Evolutionary conservation across 2,888 invertebrate genomes (phyloP).

Genomic region (Drosophila multiciliata): DNA sequence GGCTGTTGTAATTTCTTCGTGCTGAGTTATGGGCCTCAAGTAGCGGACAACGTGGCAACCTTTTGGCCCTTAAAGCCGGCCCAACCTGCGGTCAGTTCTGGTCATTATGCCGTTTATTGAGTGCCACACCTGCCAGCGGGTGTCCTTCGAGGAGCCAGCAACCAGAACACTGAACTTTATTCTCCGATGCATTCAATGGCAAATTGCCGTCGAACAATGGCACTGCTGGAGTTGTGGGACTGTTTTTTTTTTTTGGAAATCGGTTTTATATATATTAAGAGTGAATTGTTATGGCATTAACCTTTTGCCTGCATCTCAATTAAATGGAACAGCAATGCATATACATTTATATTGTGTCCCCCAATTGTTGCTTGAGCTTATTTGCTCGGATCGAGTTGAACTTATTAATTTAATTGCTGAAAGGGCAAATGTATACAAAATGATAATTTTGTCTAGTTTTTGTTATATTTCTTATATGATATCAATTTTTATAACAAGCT

Average conservation of each 20-base stretch:
- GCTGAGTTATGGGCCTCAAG: conserved; percentile 67
- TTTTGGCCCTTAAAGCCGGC: conserved; percentile 32
- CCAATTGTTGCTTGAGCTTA: neutral
- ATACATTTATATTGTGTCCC: neutral
- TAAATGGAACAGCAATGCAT: conserved; percentile 18
- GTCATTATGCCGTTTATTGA: conserved; percentile 75
- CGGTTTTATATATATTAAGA: neutral
- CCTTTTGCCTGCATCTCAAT: conserved; percentile 22
- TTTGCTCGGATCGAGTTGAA: neutral
- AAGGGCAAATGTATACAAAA: neutral
- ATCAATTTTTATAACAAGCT: neutral
- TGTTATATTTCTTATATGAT: too few species aligned
- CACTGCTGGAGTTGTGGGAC: conserved; percentile 26
- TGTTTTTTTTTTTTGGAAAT: conserved; percentile 3
- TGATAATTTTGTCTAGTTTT: neutral
- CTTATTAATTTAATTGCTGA: neutral
- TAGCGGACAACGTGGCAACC: conserved; percentile 40
- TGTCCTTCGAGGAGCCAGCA: conserved; percentile 8
- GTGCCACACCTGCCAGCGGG: conserved; percentile 67
- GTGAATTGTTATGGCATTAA: conserved; percentile 33
- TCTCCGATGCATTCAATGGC: conserved; percentile 36
- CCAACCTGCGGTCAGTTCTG: conserved; percentile 62
- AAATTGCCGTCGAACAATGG: conserved; percentile 50
- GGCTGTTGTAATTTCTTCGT: conserved; percentile 71
- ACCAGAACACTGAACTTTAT: neutral